Percentiles rank a stretch among this genome's conserved stretches.
These are phyloP conservation scores for Pseudomyrmex concolor DNA, from an alignment of 1,140 invertebrate genomes.

Conservation along the genomic window DNA sequence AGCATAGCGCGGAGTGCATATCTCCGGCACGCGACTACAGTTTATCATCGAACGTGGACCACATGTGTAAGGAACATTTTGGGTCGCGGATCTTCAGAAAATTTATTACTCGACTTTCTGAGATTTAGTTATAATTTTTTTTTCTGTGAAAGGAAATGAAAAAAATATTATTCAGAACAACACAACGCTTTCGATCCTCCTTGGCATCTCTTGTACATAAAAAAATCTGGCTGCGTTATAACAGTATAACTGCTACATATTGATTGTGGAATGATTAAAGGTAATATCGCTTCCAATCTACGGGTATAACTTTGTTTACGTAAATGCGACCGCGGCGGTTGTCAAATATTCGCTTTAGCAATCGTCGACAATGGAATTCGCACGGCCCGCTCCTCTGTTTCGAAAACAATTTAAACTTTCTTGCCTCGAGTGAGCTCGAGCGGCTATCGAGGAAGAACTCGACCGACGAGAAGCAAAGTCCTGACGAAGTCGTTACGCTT, in stretches of 20 bases:
- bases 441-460: slow-evolving; percentile 34
- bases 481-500: slow-evolving; percentile 17
- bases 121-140: background rate
- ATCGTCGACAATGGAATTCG: slow-evolving; percentile 38
- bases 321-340: background rate
- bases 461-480: slow-evolving; percentile 13
- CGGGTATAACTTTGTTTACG: slow-evolving; percentile 1
- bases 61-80: background rate
- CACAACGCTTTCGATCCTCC: no score
- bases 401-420: slow-evolving; percentile 76
- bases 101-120: background rate
- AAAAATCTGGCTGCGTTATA: background rate
- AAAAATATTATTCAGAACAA: background rate
- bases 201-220: background rate
- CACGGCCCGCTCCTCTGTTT: slow-evolving; percentile 49
- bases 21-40: background rate
- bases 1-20: slow-evolving; percentile 30
- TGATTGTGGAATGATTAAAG: slow-evolving; percentile 25
- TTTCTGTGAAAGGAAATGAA: background rate
- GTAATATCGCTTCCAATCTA: background rate
- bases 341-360: slow-evolving; percentile 39
- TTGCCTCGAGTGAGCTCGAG: slow-evolving; percentile 29
- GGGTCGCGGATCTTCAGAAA: background rate
- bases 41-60: background rate
- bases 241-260: background rate